Conservation (phyloP, 2,888 invertebrate genomes). For the Tetheella fluctuosa region DNA sequence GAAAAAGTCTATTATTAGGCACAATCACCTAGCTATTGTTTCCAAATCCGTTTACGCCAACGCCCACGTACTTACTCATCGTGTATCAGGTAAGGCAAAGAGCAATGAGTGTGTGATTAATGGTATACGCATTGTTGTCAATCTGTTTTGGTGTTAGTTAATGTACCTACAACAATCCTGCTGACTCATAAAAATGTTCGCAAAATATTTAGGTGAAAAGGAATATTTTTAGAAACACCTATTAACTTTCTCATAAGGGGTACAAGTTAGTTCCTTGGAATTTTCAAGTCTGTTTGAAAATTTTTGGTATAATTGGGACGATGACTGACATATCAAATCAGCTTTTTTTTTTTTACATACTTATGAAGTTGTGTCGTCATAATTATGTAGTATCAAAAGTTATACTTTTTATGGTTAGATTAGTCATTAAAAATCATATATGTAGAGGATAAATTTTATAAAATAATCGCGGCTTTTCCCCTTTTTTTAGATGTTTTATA, state of each 20-base stretch:
- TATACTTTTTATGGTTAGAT: no score
- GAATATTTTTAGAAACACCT: not conserved
- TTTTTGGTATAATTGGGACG: no score
- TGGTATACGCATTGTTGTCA: conserved; percentile 37
- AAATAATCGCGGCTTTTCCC: no score
- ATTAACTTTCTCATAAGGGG: not conserved
- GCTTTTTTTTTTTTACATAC: no score
- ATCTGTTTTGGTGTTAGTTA: conserved; percentile 38
- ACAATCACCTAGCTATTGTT: conserved; percentile 59
- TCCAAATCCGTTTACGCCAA: conserved; percentile 51
- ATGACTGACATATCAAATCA: no score
- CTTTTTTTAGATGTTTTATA: no score
- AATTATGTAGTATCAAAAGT: no score
- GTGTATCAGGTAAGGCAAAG: conserved; percentile 48
- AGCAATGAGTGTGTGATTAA: conserved; percentile 58
- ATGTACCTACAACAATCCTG: conserved; percentile 16
- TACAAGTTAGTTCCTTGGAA: no score
- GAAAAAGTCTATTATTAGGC: conserved; percentile 37
- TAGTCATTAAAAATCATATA: no score
- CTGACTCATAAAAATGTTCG: conserved; percentile 11
- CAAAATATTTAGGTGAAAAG: not conserved
- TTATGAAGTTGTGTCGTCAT: no score
- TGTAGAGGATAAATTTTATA: no score
- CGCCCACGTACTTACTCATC: conserved; percentile 59
- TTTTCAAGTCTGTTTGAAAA: no score